Conservation (phyloP, 92 coral and sea anemone genomes). For the Parazoanthus atlanticus region DNA sequence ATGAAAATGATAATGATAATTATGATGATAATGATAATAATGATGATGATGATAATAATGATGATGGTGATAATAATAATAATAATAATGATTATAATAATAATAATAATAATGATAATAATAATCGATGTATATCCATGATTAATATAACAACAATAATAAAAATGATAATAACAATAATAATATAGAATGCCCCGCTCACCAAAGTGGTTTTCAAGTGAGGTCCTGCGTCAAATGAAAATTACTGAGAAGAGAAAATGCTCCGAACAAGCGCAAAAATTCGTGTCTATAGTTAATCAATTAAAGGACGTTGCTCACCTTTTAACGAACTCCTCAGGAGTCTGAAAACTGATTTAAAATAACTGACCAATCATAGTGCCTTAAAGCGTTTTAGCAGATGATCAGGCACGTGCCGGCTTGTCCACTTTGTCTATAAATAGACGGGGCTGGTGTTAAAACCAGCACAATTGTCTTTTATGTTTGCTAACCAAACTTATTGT, state of each 20-base stretch:
- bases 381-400: no score
- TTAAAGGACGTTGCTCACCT: no score
- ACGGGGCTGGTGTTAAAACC: no score
- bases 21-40: not conserved
- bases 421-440: no score
- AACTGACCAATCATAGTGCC: no score
- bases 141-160: constrained; percentile 2
- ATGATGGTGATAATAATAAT: not conserved
- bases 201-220: not conserved
- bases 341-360: no score
- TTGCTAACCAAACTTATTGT: not conserved
- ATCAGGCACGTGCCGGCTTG: no score
- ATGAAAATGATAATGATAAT: not conserved
- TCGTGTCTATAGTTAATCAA: no score
- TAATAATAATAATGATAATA: constrained; percentile 8
- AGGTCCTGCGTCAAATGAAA: not conserved
- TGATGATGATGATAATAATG: not conserved
- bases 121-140: constrained; percentile 7
- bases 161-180: not conserved
- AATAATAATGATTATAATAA: constrained; percentile 15
- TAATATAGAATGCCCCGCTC: not conserved
- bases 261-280: no score
- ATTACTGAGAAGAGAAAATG: not conserved
- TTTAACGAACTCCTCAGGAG: no score
- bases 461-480: no score